Evolutionary conservation across 2,113 vertebrate species (phyloP).

Genomic region (Aspiorhynchus laticeps): DNA sequence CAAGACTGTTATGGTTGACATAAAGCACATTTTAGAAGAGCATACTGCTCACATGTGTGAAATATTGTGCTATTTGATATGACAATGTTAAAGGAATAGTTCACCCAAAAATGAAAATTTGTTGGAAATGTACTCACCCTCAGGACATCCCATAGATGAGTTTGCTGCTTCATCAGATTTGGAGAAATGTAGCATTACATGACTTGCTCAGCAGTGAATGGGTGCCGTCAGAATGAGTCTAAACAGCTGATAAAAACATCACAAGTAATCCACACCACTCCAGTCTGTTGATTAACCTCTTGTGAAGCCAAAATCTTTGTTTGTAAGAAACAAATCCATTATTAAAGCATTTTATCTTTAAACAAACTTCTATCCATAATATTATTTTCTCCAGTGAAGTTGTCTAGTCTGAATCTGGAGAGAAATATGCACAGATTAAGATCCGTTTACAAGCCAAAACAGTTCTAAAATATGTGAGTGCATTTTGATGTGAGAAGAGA

Average conservation of each 20-base stretch:
- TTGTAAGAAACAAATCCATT: background rate
- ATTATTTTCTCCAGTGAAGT: no score
- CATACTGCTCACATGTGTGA: background rate
- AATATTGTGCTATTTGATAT: background rate
- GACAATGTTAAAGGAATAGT: background rate
- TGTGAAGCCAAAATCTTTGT: background rate
- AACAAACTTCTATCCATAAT: no score
- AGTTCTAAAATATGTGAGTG: no score
- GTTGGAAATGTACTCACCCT: background rate
- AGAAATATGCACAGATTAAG: no score
- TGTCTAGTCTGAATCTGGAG: no score
- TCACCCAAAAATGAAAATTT: background rate
- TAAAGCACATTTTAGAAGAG: background rate
- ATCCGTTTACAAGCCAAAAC: no score
- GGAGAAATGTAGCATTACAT: background rate
- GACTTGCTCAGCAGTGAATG: background rate
- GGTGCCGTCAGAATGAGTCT: background rate
- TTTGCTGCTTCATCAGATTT: background rate
- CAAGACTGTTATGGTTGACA: background rate
- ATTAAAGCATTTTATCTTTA: no score
- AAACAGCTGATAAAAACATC: background rate
- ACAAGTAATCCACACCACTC: background rate
- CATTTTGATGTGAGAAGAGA: no score
- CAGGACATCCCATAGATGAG: background rate
- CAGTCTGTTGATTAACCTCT: background rate